Conservation (phyloP, 2,888 invertebrate genomes). For the Eupithecia exiguata region DNA sequence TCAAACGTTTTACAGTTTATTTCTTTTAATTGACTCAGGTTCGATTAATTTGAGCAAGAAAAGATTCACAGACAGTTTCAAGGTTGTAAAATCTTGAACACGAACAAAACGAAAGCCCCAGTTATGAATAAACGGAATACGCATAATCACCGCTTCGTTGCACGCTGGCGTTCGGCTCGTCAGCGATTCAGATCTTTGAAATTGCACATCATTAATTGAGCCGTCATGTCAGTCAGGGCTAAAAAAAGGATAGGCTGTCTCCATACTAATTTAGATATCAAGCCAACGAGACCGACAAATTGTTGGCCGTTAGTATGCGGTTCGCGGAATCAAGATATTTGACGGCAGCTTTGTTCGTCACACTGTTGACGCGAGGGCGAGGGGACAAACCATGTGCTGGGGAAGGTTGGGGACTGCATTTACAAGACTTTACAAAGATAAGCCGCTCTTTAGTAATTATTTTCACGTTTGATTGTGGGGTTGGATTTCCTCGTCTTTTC, state of each 20-base stretch:
- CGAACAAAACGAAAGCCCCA: slow-evolving; percentile 21
- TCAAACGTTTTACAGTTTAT: neutral
- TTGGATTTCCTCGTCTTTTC: neutral
- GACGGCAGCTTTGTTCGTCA: slow-evolving; percentile 41
- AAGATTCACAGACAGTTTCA: neutral
- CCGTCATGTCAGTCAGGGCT: slow-evolving; percentile 68
- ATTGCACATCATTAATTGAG: slow-evolving; percentile 79
- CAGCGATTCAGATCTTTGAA: slow-evolving; percentile 72
- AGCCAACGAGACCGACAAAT: slow-evolving; percentile 77
- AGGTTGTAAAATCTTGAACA: slow-evolving; percentile 5
- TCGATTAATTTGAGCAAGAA: neutral
- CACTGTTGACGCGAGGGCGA: slow-evolving; percentile 28
- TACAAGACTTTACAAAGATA: neutral
- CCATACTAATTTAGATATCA: slow-evolving; percentile 82
- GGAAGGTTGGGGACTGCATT: slow-evolving; percentile 6
- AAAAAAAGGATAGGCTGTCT: slow-evolving; percentile 68
- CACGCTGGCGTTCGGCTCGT: slow-evolving; percentile 44
- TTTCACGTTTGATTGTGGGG: neutral
- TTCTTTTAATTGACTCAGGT: neutral
- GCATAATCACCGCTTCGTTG: slow-evolving; percentile 44
- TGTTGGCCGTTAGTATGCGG: slow-evolving; percentile 70
- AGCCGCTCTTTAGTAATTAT: neutral
- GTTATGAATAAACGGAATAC: slow-evolving; percentile 45
- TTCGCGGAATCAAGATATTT: slow-evolving; percentile 67
- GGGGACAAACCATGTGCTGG: slow-evolving; percentile 2